Percentiles rank a stretch among this genome's conserved stretches.
phyloP scores from a whole-genome alignment of 2,888 invertebrate species.

The Protophormia terraenovae region DNA sequence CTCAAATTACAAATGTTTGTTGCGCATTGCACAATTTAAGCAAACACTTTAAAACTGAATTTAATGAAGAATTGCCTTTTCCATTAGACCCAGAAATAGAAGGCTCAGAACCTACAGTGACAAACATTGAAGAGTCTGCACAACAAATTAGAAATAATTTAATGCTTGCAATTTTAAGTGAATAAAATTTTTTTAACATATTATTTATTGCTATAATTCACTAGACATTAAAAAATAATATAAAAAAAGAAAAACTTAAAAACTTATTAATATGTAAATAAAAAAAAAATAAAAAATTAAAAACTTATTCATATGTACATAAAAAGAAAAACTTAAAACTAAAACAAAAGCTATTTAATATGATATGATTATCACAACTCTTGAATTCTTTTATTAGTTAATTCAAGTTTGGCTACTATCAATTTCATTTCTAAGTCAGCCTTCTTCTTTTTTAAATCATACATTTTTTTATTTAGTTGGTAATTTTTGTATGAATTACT shows the following conservation, averaged over 20 bases:
- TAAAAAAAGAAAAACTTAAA: neutral
- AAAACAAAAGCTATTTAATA: neutral
- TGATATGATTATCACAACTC: too few species aligned
- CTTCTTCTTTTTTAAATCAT: neutral
- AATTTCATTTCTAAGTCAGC: neutral
- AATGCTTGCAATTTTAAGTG: conserved; percentile 13
- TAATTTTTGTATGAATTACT: conserved; percentile 1
- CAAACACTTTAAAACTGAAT: neutral
- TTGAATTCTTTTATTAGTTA: neutral
- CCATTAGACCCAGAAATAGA: too few species aligned
- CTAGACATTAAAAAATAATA: neutral
- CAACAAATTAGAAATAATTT: conserved; percentile 15
- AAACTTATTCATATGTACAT: too few species aligned
- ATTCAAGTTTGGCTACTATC: neutral
- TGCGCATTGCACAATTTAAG: conserved; percentile 26
- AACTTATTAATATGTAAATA: neutral
- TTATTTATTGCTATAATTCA: too few species aligned
- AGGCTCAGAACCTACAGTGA: neutral
- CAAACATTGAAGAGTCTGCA: neutral
- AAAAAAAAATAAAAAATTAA: neutral
- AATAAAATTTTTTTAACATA: too few species aligned
- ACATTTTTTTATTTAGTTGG: conserved; percentile 6
- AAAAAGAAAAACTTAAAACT: too few species aligned
- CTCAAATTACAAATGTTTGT: conserved; percentile 35
- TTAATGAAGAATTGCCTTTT: conserved; percentile 2